These are phyloP conservation scores for Camelus dromedarius DNA, from an alignment of 2,113 vertebrate genomes.

Conservation along the genomic window DNA sequence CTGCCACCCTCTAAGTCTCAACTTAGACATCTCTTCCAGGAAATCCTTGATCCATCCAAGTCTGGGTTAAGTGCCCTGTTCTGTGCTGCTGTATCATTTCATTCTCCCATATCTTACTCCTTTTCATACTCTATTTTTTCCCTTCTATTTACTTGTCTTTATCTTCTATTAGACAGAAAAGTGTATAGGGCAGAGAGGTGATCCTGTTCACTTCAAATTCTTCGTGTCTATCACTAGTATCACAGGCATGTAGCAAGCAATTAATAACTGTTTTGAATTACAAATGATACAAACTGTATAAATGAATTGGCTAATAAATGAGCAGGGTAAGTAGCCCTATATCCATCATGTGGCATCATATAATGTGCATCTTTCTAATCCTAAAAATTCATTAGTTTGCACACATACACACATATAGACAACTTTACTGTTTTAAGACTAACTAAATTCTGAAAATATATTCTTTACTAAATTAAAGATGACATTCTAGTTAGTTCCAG, in stretches of 20 bases:
- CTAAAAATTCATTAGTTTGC: not conserved
- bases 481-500: not conserved
- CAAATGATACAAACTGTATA: not conserved
- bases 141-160: not conserved
- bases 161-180: not conserved
- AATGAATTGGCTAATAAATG: not conserved
- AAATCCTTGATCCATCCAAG: not conserved
- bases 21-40: not conserved
- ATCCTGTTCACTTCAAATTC: not conserved
- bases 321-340: not conserved
- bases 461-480: conserved; percentile 24
- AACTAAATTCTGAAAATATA: not conserved
- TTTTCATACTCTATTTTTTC: not conserved
- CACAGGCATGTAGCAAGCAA: not conserved
- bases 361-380: not conserved
- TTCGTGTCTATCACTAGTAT: not conserved
- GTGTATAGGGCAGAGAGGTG: not conserved
- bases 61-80: not conserved
- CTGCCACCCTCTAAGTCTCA: not conserved
- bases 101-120: not conserved
- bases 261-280: not conserved
- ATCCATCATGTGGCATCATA: not conserved
- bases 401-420: not conserved
- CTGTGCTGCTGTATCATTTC: not conserved
- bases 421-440: not conserved